These are phyloP conservation scores for Pongo pygmaeus DNA, from an alignment of 2,113 vertebrate genomes.

Conservation along the genomic window DNA sequence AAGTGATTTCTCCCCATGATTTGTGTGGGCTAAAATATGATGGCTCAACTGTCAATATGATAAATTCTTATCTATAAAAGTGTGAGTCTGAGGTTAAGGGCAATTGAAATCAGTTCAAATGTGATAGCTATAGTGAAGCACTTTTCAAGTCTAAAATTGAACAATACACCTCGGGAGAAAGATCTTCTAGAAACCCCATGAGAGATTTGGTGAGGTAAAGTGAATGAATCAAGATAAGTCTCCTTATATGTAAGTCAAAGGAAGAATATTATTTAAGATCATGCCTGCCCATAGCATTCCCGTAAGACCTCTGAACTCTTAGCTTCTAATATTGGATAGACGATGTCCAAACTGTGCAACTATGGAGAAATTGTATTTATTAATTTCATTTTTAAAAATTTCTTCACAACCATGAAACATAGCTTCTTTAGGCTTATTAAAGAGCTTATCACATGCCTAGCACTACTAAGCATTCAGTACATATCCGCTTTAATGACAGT, in stretches of 20 bases:
- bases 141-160: neutral
- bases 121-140: neutral
- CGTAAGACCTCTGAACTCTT: neutral
- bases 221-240: neutral
- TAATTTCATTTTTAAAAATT: neutral
- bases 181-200: neutral
- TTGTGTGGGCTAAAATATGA: neutral
- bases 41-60: neutral
- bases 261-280: neutral
- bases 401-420: neutral
- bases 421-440: neutral
- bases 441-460: neutral
- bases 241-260: neutral
- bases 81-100: neutral
- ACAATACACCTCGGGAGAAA: neutral
- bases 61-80: neutral
- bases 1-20: neutral
- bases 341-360: neutral
- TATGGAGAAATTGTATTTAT: neutral
- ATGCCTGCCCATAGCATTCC: fast-evolving
- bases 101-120: neutral
- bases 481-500: neutral
- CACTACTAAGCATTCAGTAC: neutral
- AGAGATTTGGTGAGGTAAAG: neutral
- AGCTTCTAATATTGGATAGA: neutral